A percentile compares a stretch with the other conserved stretches of the same genome.
Conservation (phyloP, 2,797 vertebrate genomes). For the Alfaro cultratus region DNA sequence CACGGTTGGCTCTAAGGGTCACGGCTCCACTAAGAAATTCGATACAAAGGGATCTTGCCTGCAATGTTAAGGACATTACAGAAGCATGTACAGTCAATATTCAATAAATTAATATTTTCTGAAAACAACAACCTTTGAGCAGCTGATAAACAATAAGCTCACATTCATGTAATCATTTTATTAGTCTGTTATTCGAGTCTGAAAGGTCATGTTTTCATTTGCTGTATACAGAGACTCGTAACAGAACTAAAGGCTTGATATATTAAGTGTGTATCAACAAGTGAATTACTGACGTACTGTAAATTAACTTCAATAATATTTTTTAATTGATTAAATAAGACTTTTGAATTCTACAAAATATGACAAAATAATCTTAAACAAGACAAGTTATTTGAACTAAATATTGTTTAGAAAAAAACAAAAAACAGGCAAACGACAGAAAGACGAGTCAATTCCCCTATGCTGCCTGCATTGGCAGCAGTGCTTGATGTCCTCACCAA, state of each 20-base stretch:
- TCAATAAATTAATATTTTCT: background rate
- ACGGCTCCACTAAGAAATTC: background rate
- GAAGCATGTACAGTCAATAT: background rate
- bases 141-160: background rate
- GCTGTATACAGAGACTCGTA: background rate
- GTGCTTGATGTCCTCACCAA: background rate
- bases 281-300: too few species aligned
- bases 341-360: background rate
- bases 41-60: background rate
- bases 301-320: background rate
- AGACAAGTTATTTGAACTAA: background rate
- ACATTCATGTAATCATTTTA: background rate
- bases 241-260: background rate
- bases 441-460: background rate
- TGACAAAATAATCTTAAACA: background rate
- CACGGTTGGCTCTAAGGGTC: background rate
- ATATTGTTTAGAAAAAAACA: background rate
- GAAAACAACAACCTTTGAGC: background rate
- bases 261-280: background rate
- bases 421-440: background rate
- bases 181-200: background rate
- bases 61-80: background rate
- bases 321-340: background rate
- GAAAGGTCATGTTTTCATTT: background rate
- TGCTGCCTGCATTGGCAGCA: background rate